Evolutionary conservation across 2,113 vertebrate species (phyloP).

Genomic region (Herpetotheres cachinnans): DNA sequence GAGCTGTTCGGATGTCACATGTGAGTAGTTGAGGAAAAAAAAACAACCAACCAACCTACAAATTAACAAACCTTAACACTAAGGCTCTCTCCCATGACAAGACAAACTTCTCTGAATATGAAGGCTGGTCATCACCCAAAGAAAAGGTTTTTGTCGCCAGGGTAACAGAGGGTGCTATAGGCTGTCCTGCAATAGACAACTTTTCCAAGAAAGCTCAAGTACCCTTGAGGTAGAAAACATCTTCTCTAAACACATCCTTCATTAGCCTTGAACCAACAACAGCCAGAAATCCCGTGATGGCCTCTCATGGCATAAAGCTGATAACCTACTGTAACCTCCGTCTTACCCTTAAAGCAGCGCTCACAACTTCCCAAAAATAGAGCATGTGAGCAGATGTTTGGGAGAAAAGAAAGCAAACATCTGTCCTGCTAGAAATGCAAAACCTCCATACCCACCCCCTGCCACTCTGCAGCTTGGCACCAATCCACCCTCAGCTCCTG

Average conservation of each 20-base stretch:
- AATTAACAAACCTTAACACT: neutral
- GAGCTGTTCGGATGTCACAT: no score
- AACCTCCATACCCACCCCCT: neutral
- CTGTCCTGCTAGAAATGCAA: neutral
- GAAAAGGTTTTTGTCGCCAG: neutral
- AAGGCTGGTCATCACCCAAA: neutral
- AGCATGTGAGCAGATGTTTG: slow-evolving; percentile 11
- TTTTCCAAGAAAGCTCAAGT: neutral
- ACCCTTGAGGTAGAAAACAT: neutral
- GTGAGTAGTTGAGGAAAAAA: accelerated
- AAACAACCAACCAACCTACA: neutral
- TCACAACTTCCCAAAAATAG: slow-evolving; percentile 22
- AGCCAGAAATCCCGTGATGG: neutral
- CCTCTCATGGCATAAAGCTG: neutral
- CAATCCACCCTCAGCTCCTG: neutral
- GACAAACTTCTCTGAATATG: neutral
- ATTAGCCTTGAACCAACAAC: neutral
- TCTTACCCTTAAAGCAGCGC: neutral
- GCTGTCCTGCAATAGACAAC: neutral
- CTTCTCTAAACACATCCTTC: neutral
- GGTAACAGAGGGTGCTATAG: neutral
- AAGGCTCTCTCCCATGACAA: neutral
- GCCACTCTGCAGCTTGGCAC: neutral
- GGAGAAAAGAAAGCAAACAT: slow-evolving; percentile 14
- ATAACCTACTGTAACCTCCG: neutral